Percentiles rank a stretch among this genome's conserved stretches.
phyloP scores from a whole-genome alignment of 1,140 invertebrate genomes.

The Tribolium castaneum region DNA sequence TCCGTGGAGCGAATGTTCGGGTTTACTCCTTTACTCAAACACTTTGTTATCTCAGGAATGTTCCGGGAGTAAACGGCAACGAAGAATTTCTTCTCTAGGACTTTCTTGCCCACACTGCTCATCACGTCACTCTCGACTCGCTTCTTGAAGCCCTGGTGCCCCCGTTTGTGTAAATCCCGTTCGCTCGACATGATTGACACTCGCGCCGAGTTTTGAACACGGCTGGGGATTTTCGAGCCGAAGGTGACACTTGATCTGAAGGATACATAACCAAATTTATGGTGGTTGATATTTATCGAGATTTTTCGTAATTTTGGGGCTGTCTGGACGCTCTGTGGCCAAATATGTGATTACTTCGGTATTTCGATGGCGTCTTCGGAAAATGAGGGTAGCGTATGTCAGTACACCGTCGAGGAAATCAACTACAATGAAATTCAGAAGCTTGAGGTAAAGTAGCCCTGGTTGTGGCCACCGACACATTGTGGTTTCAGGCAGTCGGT shows the following conservation, averaged over 20 bases:
- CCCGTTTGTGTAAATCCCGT: no score
- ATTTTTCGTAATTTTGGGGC: neutral
- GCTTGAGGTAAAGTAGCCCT: constrained; percentile 63
- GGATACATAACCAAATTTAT: constrained; percentile 17
- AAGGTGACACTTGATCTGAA: neutral
- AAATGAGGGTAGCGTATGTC: constrained; percentile 63
- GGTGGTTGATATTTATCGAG: neutral
- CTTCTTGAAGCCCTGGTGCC: neutral
- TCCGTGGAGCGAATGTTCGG: neutral
- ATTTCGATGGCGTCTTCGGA: constrained; percentile 64
- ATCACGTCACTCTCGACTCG: neutral
- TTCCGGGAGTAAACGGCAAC: neutral
- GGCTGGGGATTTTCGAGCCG: neutral
- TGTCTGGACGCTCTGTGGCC: neutral
- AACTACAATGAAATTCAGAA: constrained; percentile 70
- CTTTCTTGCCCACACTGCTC: neutral
- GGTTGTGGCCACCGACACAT: neutral
- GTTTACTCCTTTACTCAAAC: neutral
- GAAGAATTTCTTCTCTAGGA: neutral
- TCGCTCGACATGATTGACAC: neutral
- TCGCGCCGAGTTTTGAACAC: neutral
- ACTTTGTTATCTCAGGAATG: neutral
- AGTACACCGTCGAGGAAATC: constrained; percentile 71
- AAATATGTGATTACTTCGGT: constrained; percentile 37
- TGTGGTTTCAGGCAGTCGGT: constrained; percentile 79